Evolutionary conservation across 1,140 invertebrate species (phyloP).

Genomic region (Caerostris darwini): DNA sequence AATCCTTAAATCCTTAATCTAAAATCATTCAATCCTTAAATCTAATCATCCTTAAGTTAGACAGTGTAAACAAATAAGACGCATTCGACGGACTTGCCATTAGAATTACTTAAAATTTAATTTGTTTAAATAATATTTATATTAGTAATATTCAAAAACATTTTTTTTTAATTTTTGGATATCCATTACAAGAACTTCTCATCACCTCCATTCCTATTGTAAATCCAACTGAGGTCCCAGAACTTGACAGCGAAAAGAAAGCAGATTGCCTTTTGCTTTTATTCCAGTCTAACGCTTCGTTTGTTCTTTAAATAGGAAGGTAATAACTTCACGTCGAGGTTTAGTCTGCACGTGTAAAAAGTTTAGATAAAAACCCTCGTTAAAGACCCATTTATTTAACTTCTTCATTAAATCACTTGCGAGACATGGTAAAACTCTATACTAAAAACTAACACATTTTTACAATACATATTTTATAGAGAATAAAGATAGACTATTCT

Average conservation of each 20-base stretch:
- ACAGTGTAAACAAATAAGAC: too few species aligned
- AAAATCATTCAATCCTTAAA: too few species aligned
- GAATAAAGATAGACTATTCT: not conserved
- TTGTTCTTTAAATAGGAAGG: conserved; percentile 42
- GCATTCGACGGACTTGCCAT: too few species aligned
- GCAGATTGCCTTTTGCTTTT: conserved; percentile 41
- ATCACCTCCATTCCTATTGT: conserved; percentile 12
- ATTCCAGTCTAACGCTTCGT: not conserved
- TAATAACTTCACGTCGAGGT: conserved; percentile 19
- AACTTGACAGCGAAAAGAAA: conserved; percentile 43
- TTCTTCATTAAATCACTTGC: conserved; percentile 1
- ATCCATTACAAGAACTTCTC: not conserved
- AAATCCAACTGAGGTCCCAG: not conserved
- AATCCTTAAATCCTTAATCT: too few species aligned
- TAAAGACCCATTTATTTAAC: conserved; percentile 14
- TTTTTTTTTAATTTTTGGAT: too few species aligned
- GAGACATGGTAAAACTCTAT: not conserved
- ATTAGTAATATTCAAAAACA: too few species aligned
- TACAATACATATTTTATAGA: not conserved
- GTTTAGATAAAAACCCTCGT: conserved; percentile 20
- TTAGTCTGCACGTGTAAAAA: conserved; percentile 34
- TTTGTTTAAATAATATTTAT: too few species aligned
- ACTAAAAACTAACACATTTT: not conserved
- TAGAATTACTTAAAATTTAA: too few species aligned
- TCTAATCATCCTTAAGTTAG: too few species aligned